Percentiles rank a stretch among this genome's conserved stretches.
Conservation (phyloP, 2,888 invertebrate species). For the Byasa hedistus region DNA sequence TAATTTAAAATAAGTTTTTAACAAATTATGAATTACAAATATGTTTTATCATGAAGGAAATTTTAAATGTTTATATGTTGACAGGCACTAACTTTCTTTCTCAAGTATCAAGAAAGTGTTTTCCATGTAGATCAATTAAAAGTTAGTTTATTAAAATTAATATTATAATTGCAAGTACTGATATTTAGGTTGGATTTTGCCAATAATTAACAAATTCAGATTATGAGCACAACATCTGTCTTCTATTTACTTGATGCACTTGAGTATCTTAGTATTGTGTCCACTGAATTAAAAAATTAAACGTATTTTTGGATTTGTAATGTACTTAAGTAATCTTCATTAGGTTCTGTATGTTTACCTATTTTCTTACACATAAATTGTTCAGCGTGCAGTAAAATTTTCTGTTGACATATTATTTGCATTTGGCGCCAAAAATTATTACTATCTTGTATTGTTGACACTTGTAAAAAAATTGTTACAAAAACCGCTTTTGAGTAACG, state of each 20-base stretch:
- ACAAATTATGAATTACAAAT: not conserved
- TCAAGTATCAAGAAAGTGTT: not conserved
- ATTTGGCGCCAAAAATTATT: not conserved
- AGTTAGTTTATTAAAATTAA: not conserved
- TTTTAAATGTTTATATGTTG: not conserved
- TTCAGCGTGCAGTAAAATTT: constrained; percentile 11
- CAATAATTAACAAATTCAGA: not conserved
- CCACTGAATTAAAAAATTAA: constrained; percentile 37
- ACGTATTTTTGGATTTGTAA: constrained; percentile 9
- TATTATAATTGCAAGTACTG: not conserved
- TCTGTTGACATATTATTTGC: not conserved
- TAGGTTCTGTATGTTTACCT: not conserved
- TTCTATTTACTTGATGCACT: not conserved
- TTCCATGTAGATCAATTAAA: not conserved
- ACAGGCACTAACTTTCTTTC: not conserved
- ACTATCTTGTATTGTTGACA: not conserved
- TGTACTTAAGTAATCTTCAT: constrained; percentile 22
- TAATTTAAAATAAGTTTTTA: not conserved
- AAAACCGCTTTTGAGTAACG: not conserved
- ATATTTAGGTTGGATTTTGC: not conserved
- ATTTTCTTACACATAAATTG: constrained; percentile 1
- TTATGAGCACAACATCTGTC: not conserved
- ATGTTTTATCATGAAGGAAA: not conserved
- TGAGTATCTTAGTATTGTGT: constrained; percentile 41
- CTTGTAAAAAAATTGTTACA: not conserved